Evolutionary conservation across 2,113 vertebrate genomes (phyloP).

Genomic region (Tiliqua scincoides): DNA sequence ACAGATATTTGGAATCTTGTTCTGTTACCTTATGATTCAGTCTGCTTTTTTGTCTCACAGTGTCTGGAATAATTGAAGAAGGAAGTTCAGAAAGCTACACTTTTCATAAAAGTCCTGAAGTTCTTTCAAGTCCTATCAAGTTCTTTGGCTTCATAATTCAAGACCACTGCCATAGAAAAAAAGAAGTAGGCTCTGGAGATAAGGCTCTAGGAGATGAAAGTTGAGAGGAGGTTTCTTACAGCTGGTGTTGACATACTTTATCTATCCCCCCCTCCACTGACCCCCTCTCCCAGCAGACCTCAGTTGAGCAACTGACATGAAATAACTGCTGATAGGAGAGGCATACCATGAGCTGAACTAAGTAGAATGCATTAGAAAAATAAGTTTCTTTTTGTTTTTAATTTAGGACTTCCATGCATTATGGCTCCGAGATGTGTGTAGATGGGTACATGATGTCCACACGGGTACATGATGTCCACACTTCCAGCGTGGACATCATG

Average conservation of each 20-base stretch:
- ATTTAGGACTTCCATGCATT: neutral
- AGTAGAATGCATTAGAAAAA: neutral
- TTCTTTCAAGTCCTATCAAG: too few species aligned
- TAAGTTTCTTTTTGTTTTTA: neutral
- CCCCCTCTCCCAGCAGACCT: neutral
- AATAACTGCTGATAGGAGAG: constrained; percentile 10
- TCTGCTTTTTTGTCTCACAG: neutral
- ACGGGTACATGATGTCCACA: too few species aligned
- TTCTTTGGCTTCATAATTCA: constrained; percentile 46
- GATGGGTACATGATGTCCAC: too few species aligned
- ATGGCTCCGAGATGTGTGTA: too few species aligned
- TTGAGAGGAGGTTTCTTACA: constrained; percentile 31
- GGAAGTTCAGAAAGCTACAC: constrained; percentile 4
- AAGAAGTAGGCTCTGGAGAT: neutral
- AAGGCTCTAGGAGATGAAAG: constrained; percentile 35
- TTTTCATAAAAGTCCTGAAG: neutral
- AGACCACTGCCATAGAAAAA: neutral
- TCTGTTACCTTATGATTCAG: neutral
- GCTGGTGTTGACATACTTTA: constrained; percentile 5
- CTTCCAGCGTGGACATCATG: too few species aligned
- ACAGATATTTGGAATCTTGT: neutral
- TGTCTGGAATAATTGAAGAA: neutral
- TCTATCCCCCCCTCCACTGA: constrained; percentile 36
- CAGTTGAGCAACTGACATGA: constrained; percentile 22
- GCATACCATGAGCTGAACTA: neutral